A percentile compares a stretch with the other conserved stretches of the same genome.
phyloP scores from a whole-genome alignment of 2,888 invertebrate genomes.

The Geophilus truncorum region DNA sequence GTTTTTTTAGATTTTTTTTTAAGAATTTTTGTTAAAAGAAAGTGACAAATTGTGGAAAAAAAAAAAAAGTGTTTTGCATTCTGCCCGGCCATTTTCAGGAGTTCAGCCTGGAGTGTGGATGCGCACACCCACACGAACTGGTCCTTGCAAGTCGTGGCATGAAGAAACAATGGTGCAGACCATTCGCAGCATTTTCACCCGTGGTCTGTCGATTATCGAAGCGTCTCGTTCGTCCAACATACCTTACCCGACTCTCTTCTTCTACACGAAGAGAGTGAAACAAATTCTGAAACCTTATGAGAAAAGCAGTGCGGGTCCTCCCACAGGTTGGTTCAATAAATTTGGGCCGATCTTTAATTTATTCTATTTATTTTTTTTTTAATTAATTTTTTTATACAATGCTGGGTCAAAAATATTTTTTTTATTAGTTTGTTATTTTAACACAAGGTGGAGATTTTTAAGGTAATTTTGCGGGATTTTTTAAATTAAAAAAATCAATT shows the following conservation, averaged over 20 bases:
- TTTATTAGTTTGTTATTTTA: too few relatives aligned
- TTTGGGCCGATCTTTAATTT: background rate
- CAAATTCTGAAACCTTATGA: slow-evolving; percentile 37
- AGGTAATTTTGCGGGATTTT: too few relatives aligned
- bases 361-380: too few relatives aligned
- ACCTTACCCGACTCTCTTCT: slow-evolving; percentile 38
- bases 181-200: slow-evolving; percentile 36
- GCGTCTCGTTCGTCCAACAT: slow-evolving; percentile 36
- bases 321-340: slow-evolving; percentile 34
- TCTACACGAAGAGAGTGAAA: slow-evolving; percentile 37
- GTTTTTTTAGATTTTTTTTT: background rate
- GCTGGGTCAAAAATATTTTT: too few relatives aligned
- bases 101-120: slow-evolving; percentile 34
- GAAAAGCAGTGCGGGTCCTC: slow-evolving; percentile 22
- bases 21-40: background rate
- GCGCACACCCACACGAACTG: slow-evolving; percentile 35
- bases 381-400: too few relatives aligned
- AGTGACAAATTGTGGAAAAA: background rate
- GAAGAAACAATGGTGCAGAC: slow-evolving; percentile 37
- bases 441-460: too few relatives aligned
- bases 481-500: too few relatives aligned
- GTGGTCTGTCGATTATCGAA: slow-evolving; percentile 36
- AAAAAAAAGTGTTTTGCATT: background rate
- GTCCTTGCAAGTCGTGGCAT: slow-evolving; percentile 38
- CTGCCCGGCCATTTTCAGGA: slow-evolving; percentile 29